A percentile compares a stretch with the other conserved stretches of the same genome.
phyloP scores from a whole-genome alignment of 2,888 invertebrate genomes.

The Panzeria rudis region DNA sequence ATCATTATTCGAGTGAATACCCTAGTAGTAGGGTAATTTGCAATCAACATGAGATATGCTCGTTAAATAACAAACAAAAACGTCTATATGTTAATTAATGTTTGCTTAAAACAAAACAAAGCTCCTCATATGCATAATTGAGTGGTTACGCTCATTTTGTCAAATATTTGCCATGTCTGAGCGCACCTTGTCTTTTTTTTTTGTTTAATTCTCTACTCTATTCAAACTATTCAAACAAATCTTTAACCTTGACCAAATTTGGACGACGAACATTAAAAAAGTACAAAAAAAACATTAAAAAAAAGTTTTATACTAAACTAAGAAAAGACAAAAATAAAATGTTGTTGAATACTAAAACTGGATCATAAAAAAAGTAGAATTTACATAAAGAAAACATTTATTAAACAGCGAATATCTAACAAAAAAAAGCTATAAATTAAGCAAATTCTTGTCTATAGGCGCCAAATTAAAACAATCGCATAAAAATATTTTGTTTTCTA shows the following conservation, averaged over 20 bases:
- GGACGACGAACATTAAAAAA: conserved; percentile 22
- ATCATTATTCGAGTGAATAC: too few relatives aligned
- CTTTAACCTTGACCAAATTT: conserved; percentile 64
- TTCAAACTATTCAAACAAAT: conserved; percentile 4
- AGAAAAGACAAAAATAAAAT: background rate
- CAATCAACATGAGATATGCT: too few relatives aligned
- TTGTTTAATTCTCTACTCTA: background rate
- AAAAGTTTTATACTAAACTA: conserved; percentile 14
- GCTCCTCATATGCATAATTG: background rate
- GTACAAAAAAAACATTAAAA: conserved; percentile 40
- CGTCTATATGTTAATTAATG: background rate
- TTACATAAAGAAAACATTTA: conserved; percentile 48
- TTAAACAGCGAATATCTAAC: conserved; percentile 7
- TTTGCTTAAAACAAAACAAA: background rate
- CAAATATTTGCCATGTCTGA: conserved; percentile 5
- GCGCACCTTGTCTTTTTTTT: background rate
- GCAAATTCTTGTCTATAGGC: conserved; percentile 51
- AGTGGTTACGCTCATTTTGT: background rate
- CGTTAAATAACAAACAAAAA: background rate
- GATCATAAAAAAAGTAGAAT: conserved; percentile 37
- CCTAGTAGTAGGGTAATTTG: too few relatives aligned
- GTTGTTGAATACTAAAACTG: conserved; percentile 31
- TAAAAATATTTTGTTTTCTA: conserved; percentile 47
- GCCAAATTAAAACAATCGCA: conserved; percentile 53
- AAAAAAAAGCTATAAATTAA: conserved; percentile 49